Evolutionary conservation across 2,888 invertebrate genomes (phyloP), one percentile per base, ranked within the genome.

Genomic region (Congeria kusceri): DNA sequence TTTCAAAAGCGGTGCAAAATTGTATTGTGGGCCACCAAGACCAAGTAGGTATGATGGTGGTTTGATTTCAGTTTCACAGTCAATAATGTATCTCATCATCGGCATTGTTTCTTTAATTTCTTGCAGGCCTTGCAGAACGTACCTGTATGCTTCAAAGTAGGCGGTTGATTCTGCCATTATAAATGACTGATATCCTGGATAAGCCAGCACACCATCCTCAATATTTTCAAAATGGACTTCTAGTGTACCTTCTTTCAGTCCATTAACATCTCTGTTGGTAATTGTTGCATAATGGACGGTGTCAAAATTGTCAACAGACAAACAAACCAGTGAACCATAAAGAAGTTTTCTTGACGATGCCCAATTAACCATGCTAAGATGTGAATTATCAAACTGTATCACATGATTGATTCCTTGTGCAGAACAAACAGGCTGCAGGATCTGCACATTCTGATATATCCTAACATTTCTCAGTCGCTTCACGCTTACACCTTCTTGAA

Each of bases 61-160:
- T 18, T 80, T 58, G 11, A 88, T 71, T 20, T 83, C 59, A 15
- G 72, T 77, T n/a, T 86, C 68, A 77, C 89, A 88, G 11, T 80
- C 66, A 3, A 90, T 80, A 39, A 91, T 86, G 63, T 89, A 89
- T 20, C 74, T 74, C 47, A 85, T 74, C 23, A 91, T 82, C 15
- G 89, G 90, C 59, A 91, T 49, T 13, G 64, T 59, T 56, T 94
- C 93, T 64, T 96, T 95, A 23, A n/a, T 53, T 5, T 94, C 93
- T 88, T 96, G 95, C 20, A 97, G 91, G n/a, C 96, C 96, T 84
- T 94, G 95, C 67, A 97, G 94, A 0, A 97, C 96, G 88, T 96
- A 95, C 82, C 96, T 95, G 90, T 97, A 97, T 0, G 97, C 96
- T 90, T 97, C 97, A 91, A 97, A 97, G 92, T 96, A 97, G 0